Percentiles rank a stretch among this genome's conserved stretches.
Evolutionary conservation across 2,888 invertebrate species (phyloP).

Genomic region (Phytoseiulus persimilis): DNA sequence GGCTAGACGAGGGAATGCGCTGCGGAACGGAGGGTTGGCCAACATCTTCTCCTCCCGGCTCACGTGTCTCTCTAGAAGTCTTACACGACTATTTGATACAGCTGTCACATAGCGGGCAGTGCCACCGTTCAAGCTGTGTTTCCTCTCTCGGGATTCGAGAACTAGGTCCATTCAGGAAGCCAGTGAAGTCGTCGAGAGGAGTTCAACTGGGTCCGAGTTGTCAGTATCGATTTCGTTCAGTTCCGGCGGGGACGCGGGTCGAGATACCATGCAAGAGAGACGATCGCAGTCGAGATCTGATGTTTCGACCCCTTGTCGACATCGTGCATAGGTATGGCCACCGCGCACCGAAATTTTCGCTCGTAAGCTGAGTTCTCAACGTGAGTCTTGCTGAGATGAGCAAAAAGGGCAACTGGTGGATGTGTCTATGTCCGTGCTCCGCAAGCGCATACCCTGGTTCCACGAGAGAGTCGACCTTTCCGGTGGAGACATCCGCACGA

Average conservation of each 20-base stretch:
- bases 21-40: too few species aligned
- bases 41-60: too few species aligned
- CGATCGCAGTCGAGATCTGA: not conserved
- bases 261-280: not conserved
- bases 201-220: too few species aligned
- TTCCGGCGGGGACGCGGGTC: not conserved
- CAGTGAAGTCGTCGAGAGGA: too few species aligned
- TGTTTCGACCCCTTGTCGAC: not conserved
- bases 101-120: not conserved
- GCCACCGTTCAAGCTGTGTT: not conserved
- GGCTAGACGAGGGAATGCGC: too few species aligned
- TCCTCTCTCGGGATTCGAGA: too few species aligned
- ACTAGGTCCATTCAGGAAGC: too few species aligned
- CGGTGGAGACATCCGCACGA: not conserved
- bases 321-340: not conserved
- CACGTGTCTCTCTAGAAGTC: not conserved
- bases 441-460: not conserved
- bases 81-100: not conserved
- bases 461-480: not conserved
- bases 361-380: not conserved
- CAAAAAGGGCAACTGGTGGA: too few species aligned
- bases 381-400: not conserved
- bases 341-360: not conserved
- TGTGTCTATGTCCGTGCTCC: not conserved
- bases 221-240: not conserved